Conservation (phyloP, 2,797 vertebrate genomes). For the Nannoperca australis region DNA sequence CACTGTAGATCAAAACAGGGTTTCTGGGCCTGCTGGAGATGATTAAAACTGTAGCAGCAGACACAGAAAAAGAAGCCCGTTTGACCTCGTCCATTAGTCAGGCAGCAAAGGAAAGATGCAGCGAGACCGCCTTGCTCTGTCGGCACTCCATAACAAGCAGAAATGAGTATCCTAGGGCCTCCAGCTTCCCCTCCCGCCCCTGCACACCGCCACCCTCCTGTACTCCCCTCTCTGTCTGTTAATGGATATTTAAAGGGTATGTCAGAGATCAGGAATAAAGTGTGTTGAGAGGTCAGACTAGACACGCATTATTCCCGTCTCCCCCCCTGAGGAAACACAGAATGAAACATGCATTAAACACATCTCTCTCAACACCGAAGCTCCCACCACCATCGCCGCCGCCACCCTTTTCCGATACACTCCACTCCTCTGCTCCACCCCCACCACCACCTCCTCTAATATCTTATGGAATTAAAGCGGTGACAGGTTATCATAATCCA, state of each 20-base stretch:
- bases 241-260: constrained; percentile 83
- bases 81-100: constrained; percentile 56
- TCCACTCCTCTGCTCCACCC: constrained; percentile 42
- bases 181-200: constrained; percentile 4
- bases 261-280: constrained; percentile 76
- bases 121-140: constrained; percentile 20
- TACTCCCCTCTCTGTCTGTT: constrained; percentile 57
- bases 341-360: constrained; percentile 78
- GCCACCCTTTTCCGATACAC: constrained; percentile 45
- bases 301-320: constrained; percentile 58
- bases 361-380: constrained; percentile 44
- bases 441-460: constrained; percentile 74
- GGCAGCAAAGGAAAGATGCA: constrained; percentile 23
- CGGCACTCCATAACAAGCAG: constrained; percentile 55
- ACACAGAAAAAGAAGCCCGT: constrained; percentile 22
- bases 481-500: constrained; percentile 90
- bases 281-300: constrained; percentile 61
- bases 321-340: constrained; percentile 57
- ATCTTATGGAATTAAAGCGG: constrained; percentile 87
- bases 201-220: constrained; percentile 22
- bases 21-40: constrained; percentile 16
- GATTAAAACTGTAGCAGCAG: constrained; percentile 50
- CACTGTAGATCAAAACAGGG: constrained; percentile 9
- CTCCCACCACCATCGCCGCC: background rate
- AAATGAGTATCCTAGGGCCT: constrained; percentile 44